Evolutionary conservation across 2,797 vertebrate species (phyloP).

Genomic region (Coranthus polyacanthus): DNA sequence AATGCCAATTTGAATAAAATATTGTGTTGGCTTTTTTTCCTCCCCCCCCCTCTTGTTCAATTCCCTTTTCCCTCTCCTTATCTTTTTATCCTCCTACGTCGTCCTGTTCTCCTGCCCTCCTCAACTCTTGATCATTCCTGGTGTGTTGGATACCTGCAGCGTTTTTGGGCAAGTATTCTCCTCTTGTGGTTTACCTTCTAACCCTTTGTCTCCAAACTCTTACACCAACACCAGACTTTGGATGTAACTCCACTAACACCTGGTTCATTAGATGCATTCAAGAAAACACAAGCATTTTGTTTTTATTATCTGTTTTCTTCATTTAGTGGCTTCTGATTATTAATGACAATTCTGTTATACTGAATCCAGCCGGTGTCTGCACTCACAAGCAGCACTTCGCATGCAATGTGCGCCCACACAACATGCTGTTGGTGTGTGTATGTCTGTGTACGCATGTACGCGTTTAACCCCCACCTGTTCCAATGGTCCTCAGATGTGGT

Average conservation of each 20-base stretch:
- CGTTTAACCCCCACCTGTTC: constrained; percentile 75
- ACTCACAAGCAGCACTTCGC: constrained; percentile 54
- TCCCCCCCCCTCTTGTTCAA: constrained; percentile 62
- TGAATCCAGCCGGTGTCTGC: constrained; percentile 55
- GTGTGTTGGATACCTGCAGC: constrained; percentile 89
- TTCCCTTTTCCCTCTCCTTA: constrained; percentile 67
- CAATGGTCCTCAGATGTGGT: constrained; percentile 77
- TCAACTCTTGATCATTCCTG: constrained; percentile 78
- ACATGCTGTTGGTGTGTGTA: constrained; percentile 40
- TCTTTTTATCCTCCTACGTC: constrained; percentile 17
- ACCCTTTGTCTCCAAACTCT: constrained; percentile 1
- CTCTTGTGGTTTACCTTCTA: constrained; percentile 81
- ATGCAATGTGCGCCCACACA: constrained; percentile 66
- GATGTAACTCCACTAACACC: constrained; percentile 32
- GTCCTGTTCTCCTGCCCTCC: constrained; percentile 74
- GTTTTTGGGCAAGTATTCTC: constrained; percentile 94
- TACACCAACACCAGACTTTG: constrained; percentile 24
- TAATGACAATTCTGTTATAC: constrained; percentile 32
- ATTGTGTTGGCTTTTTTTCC: constrained; percentile 84
- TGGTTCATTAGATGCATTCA: not conserved
- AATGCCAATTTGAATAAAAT: constrained; percentile 97
- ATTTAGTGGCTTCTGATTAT: constrained; percentile 49
- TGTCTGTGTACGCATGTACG: constrained; percentile 41
- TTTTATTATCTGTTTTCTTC: constrained; percentile 33
- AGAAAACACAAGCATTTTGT: constrained; percentile 24